Percentiles rank a stretch among this genome's conserved stretches.
These are phyloP conservation scores for Theonella swinhoei DNA, from an alignment of 37 sponge, comb jelly and placozoan species.

Conservation along the genomic window DNA sequence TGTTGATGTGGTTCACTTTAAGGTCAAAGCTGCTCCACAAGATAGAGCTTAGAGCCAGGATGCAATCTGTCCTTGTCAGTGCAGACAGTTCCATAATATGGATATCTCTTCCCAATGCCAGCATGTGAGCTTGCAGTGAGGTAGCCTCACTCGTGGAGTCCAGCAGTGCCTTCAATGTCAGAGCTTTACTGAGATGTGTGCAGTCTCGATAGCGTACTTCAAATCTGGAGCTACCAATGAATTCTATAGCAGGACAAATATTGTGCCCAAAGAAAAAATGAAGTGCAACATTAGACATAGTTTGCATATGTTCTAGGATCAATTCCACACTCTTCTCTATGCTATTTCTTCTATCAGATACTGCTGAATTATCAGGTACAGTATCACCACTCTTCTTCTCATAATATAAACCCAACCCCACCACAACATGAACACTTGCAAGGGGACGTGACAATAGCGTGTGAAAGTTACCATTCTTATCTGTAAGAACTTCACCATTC, in stretches of 20 bases:
- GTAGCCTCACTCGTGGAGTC: slow-evolving; percentile 21
- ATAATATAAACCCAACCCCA: background rate
- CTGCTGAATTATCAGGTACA: background rate
- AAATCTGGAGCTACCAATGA: slow-evolving; percentile 44
- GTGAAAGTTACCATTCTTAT: background rate
- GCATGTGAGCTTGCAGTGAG: slow-evolving; percentile 76
- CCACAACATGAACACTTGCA: background rate
- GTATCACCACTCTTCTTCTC: background rate
- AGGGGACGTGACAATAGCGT: background rate
- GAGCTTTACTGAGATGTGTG: slow-evolving; percentile 81
- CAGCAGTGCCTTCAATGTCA: slow-evolving; percentile 70
- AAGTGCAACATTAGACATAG: background rate
- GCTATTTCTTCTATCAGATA: background rate
- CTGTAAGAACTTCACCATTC: background rate
- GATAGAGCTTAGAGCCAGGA: slow-evolving; percentile 31
- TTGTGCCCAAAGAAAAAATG: slow-evolving; percentile 21
- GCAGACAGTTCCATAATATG: slow-evolving; percentile 29
- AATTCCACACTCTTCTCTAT: background rate
- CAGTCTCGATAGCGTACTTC: slow-evolving; percentile 65
- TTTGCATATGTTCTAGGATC: background rate
- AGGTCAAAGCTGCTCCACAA: slow-evolving; percentile 6
- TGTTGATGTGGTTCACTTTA: background rate
- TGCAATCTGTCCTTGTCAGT: slow-evolving; percentile 21
- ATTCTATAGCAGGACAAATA: slow-evolving; percentile 2
- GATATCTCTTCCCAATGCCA: slow-evolving; percentile 60